Evolutionary conservation across 2,113 vertebrate genomes (phyloP), one percentile per base, ranked within the genome.

Genomic region (Eonycteris spelaea): DNA sequence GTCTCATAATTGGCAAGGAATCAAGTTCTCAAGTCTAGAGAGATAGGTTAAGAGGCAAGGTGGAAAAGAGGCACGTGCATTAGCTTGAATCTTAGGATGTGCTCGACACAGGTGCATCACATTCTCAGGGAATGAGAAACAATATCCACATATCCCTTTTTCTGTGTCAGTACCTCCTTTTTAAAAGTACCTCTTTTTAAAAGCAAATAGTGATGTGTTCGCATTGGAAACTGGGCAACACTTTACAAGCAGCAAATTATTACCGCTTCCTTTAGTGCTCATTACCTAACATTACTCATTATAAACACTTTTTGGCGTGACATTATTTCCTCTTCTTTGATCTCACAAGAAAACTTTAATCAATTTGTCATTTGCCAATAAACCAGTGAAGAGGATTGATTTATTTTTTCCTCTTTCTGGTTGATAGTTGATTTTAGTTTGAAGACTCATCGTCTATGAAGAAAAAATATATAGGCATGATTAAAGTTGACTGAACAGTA

Each of bases 241-340:
- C 33, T 95, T 82, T 77, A 43, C 30, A 68, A 84, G 59, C n/a
- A 48, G 71, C 71, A 90, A 79, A 77, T 59, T 61, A 43, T 75
- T 11, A 26, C 35, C 33, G 30, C 75, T 94, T 97, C 53, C 83
- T 96, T 74, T 59, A 33, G 2, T 59, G 24, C 30, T 74, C 75
- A 79, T 18, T 86, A 53, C 30, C 43, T 1, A 65, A 91, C 74
- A 53, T 85, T 82, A 16, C 71, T 63, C 70, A 80, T 30, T 86
- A 77, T 65, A 51, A 70, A 87, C 84, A 89, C 38, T 65, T 95
- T 95, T 77, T 0, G n/a, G 18, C 43, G 8, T 90, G 89, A 86
- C 35, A 63, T 43, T 74, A 73, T 95, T 90, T 96, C 79, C 16
- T 96, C 18, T 38, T 82, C 74, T 92, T 96, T 97, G 57, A 93